phyloP scores from a whole-genome alignment of 2,797 vertebrate species.

The Aselliscus stoliczkanus region DNA sequence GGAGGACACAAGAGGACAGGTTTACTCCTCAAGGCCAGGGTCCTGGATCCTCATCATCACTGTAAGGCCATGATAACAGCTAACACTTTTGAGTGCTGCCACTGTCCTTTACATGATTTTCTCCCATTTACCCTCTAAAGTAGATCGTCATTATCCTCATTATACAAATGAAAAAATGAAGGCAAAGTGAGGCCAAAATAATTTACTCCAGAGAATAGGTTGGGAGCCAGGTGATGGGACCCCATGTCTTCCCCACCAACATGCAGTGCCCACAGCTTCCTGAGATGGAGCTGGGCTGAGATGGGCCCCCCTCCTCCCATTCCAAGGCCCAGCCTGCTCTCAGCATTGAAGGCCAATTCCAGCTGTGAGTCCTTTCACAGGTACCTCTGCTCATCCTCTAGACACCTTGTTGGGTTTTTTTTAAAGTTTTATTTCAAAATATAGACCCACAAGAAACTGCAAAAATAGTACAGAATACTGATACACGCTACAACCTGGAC shows the following conservation, averaged over 20 bases:
- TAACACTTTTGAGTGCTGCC: neutral
- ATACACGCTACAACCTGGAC: neutral
- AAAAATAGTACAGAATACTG: neutral
- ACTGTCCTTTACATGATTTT: neutral
- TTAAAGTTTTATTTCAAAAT: neutral
- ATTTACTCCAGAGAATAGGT: neutral
- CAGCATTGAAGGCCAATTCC: neutral
- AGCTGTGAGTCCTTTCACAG: neutral
- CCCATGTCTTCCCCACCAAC: neutral
- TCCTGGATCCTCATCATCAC: neutral
- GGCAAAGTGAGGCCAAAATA: neutral
- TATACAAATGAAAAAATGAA: neutral
- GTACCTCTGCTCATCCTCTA: neutral
- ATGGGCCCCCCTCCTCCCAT: neutral
- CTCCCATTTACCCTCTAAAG: neutral
- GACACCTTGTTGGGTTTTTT: neutral
- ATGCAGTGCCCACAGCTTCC: neutral
- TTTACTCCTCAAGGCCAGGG: neutral
- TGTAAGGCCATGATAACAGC: neutral
- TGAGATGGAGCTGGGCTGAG: neutral
- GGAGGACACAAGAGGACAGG: neutral
- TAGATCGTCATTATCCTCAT: neutral
- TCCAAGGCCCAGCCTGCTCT: neutral
- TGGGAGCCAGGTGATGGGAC: neutral
- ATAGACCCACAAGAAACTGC: neutral